Percentiles rank a stretch among this genome's conserved stretches.
Conservation (phyloP, 2,113 vertebrate species). For the Emydura subglobosa region DNA sequence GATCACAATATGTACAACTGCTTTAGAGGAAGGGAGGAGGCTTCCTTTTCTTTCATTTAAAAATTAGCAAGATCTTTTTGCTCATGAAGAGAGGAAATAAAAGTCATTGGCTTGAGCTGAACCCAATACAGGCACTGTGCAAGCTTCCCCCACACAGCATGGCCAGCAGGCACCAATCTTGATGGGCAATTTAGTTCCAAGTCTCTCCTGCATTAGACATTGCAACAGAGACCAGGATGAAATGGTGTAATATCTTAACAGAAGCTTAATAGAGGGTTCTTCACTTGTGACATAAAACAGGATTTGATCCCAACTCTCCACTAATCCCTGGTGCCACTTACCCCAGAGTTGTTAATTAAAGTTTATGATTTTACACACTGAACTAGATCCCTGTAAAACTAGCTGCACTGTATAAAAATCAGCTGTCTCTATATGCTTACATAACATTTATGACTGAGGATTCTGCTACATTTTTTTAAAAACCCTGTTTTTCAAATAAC, state of each 20-base stretch:
- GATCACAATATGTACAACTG: neutral
- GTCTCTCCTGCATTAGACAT: fast-evolving
- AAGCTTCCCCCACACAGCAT: neutral
- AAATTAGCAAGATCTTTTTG: fast-evolving
- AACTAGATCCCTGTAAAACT: neutral
- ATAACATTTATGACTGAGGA: slow-evolving; percentile 13
- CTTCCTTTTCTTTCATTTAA: neutral
- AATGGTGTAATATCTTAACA: neutral
- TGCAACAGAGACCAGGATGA: neutral
- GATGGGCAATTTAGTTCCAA: neutral
- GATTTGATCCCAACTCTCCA: neutral
- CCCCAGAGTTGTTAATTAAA: neutral
- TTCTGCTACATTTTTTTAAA: neutral
- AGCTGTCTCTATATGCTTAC: neutral
- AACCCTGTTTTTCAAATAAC: slow-evolving; percentile 30
- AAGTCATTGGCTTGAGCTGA: fast-evolving
- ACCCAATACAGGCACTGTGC: fast-evolving
- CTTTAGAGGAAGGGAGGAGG: neutral
- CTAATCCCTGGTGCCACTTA: neutral
- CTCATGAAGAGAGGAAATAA: neutral
- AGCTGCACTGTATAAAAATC: neutral
- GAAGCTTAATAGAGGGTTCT: neutral
- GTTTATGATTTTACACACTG: neutral
- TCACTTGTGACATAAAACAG: fast-evolving
- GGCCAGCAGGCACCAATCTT: fast-evolving